These are phyloP conservation scores for Acheta domesticus DNA, from an alignment of 2,888 invertebrate species.

Conservation along the genomic window DNA sequence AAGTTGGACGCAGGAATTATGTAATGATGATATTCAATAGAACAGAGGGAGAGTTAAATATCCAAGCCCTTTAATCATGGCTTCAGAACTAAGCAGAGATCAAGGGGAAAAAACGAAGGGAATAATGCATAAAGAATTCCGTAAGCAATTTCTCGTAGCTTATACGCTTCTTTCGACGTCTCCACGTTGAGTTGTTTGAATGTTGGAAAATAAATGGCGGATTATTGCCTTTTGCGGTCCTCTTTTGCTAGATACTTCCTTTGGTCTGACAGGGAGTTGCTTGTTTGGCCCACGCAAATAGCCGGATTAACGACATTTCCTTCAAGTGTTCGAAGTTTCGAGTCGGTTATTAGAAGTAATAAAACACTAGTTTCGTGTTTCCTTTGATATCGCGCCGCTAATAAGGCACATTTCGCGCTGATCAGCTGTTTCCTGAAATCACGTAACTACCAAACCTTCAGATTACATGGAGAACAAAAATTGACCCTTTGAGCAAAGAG, in stretches of 20 bases:
- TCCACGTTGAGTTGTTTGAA: background rate
- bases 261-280: background rate
- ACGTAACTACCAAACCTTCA: no score
- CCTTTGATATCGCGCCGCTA: no score
- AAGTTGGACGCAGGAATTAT: background rate
- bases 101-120: background rate
- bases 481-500: no score
- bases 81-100: background rate
- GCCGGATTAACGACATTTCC: background rate
- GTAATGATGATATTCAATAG: background rate
- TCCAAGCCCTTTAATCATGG: background rate
- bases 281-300: background rate
- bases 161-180: conserved; percentile 18
- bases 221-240: background rate
- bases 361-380: no score
- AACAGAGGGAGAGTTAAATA: background rate
- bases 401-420: no score
- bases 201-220: background rate
- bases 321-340: no score
- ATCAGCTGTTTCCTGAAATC: no score
- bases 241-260: background rate
- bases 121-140: conserved; percentile 18
- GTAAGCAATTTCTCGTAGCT: background rate
- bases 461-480: no score
- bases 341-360: no score